phyloP scores from a whole-genome alignment of 2,888 invertebrate genomes.

The Drosophila lutescens region DNA sequence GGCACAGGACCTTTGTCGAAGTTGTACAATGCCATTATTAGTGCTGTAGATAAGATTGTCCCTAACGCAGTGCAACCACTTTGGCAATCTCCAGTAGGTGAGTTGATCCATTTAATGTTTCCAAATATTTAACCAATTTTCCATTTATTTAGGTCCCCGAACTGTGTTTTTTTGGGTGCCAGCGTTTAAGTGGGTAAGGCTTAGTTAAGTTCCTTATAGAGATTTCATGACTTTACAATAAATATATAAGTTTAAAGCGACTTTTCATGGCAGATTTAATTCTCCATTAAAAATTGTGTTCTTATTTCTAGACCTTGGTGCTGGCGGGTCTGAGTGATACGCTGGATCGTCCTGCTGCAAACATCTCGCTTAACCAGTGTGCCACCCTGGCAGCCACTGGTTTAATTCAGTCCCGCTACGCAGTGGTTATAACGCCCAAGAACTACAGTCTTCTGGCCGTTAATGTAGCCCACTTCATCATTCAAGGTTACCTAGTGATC shows the following conservation, averaged over 20 bases:
- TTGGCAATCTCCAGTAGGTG: slow-evolving; percentile 70
- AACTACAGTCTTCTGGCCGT: slow-evolving; percentile 62
- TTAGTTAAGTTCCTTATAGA: too few relatives aligned
- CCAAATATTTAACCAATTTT: background rate
- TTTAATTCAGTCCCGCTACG: slow-evolving; percentile 61
- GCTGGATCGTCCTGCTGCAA: slow-evolving; percentile 46
- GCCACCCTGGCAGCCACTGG: slow-evolving; percentile 50
- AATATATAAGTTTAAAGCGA: too few relatives aligned
- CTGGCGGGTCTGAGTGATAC: slow-evolving; percentile 63
- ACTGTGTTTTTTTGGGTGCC: slow-evolving; percentile 80
- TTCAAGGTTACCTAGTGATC: slow-evolving; percentile 46
- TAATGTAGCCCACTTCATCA: slow-evolving; percentile 53
- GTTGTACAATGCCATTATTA: slow-evolving; percentile 59
- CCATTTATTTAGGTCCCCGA: slow-evolving; percentile 61
- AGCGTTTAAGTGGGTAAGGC: slow-evolving; percentile 71
- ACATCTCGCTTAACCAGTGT: slow-evolving; percentile 60
- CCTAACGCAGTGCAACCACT: slow-evolving; percentile 59
- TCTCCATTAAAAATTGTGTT: too few relatives aligned
- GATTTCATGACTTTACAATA: too few relatives aligned
- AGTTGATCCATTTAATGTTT: background rate
- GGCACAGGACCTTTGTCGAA: slow-evolving; percentile 52
- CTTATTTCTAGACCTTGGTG: slow-evolving; percentile 43
- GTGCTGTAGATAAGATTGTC: slow-evolving; percentile 57
- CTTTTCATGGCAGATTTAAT: too few relatives aligned
- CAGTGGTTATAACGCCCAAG: slow-evolving; percentile 63